phyloP scores from a whole-genome alignment of 1,140 invertebrate genomes.

The Drosophila pseudoobscura region DNA sequence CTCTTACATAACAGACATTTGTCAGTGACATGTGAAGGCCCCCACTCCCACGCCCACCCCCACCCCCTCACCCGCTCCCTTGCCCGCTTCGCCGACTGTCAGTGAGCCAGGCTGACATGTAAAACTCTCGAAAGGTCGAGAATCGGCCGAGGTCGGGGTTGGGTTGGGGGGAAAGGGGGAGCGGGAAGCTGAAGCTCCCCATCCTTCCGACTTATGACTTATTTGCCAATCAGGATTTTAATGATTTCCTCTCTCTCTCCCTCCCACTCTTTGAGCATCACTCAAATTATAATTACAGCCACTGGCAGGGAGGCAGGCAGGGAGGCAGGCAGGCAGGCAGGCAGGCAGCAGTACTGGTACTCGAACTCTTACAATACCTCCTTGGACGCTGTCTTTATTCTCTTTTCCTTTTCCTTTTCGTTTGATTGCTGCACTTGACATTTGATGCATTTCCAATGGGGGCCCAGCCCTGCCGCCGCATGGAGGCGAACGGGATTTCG shows the following conservation, averaged over 20 bases:
- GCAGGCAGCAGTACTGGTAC: background rate
- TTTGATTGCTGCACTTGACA: slow-evolving; percentile 50
- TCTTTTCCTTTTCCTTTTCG: slow-evolving; percentile 10
- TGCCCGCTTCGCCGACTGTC: background rate
- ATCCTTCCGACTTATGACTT: slow-evolving; percentile 1
- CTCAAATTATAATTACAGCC: slow-evolving; percentile 38
- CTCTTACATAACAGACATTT: slow-evolving; percentile 58
- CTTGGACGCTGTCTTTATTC: background rate
- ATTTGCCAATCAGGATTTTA: slow-evolving; percentile 6
- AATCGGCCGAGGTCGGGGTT: background rate
- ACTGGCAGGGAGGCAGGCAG: too few relatives aligned
- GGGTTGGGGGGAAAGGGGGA: too few relatives aligned
- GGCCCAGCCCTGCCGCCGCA: background rate
- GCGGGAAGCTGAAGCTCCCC: background rate
- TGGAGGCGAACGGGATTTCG: too few relatives aligned
- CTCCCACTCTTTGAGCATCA: slow-evolving; percentile 10
- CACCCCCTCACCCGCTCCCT: background rate
- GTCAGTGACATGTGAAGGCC: slow-evolving; percentile 50
- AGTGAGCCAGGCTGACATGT: slow-evolving; percentile 3
- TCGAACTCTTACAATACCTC: background rate
- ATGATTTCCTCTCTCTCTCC: slow-evolving; percentile 3
- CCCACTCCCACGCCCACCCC: background rate
- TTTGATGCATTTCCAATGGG: slow-evolving; percentile 42
- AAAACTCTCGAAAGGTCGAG: slow-evolving; percentile 7
- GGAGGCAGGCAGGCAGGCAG: background rate